Percentiles rank a stretch among this genome's conserved stretches.
These are phyloP conservation scores for Cirrhinus mrigala DNA, from an alignment of 2,797 vertebrate genomes.

Conservation along the genomic window DNA sequence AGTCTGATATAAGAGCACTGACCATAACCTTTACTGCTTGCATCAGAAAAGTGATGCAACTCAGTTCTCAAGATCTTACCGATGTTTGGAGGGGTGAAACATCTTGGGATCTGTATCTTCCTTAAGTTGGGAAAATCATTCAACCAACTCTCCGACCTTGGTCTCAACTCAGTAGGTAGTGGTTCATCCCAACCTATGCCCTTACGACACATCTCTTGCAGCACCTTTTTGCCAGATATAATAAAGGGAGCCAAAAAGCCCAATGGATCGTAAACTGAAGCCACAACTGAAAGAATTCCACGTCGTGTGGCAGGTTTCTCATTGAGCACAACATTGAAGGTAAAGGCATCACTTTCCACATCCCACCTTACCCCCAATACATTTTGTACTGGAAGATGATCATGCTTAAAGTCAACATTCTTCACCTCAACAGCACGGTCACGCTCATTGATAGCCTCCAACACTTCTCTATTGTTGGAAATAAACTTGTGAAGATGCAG, in stretches of 20 bases:
- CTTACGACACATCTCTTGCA: constrained; percentile 55
- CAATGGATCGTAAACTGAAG: neutral
- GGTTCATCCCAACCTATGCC: constrained; percentile 52
- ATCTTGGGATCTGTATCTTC: constrained; percentile 32
- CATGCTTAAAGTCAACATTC: neutral
- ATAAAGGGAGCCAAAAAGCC: neutral
- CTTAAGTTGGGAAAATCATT: constrained; percentile 34
- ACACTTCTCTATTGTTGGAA: constrained; percentile 27
- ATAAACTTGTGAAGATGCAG: constrained; percentile 44
- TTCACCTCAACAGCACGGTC: neutral
- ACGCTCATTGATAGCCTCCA: neutral
- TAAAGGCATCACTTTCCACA: neutral
- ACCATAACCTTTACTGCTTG: constrained; percentile 3
- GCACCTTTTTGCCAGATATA: constrained; percentile 10
- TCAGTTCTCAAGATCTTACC: constrained; percentile 38
- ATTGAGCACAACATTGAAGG: neutral
- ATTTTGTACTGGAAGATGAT: neutral
- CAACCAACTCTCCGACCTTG: constrained; percentile 45
- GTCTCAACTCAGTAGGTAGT: neutral
- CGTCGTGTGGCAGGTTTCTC: neutral
- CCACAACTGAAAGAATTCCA: neutral
- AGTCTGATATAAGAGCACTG: constrained; percentile 28
- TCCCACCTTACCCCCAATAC: neutral
- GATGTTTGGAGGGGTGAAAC: neutral
- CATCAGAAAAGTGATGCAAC: constrained; percentile 41